Conservation (phyloP, 1,140 invertebrate genomes). For the Orchesella cincta region DNA sequence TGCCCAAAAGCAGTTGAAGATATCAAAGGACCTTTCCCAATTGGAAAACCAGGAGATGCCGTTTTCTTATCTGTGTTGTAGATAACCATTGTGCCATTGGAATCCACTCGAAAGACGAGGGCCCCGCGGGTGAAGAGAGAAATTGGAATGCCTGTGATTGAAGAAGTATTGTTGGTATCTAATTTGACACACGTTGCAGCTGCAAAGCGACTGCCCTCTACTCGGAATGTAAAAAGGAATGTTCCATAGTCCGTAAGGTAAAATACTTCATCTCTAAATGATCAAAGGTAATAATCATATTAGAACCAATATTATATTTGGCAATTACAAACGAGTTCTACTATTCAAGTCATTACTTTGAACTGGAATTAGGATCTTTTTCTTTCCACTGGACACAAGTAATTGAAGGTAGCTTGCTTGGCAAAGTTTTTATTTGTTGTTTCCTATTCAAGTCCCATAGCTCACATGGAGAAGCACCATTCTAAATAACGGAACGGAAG, state of each 20-base stretch:
- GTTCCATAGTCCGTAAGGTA: slow-evolving; percentile 48
- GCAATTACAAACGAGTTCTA: too few relatives aligned
- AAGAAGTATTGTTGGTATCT: slow-evolving; percentile 39
- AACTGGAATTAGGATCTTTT: slow-evolving; percentile 22
- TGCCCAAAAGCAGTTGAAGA: slow-evolving; percentile 4
- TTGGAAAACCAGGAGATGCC: slow-evolving; percentile 42
- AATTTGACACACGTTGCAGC: slow-evolving; percentile 49
- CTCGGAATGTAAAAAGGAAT: slow-evolving; percentile 49
- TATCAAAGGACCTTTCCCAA: slow-evolving; percentile 46
- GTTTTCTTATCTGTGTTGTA: slow-evolving; percentile 51
- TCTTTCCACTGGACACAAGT: slow-evolving; percentile 46
- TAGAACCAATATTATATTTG: too few relatives aligned
- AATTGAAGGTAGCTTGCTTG: slow-evolving; percentile 48
- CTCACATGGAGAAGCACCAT: slow-evolving; percentile 48
- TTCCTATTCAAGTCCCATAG: slow-evolving; percentile 46
- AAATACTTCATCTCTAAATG: slow-evolving; percentile 47
- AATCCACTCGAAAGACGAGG: slow-evolving; percentile 47
- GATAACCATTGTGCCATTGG: slow-evolving; percentile 44
- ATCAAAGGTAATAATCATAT: too few relatives aligned
- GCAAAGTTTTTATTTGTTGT: slow-evolving; percentile 48
- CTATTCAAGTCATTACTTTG: too few relatives aligned
- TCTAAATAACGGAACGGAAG: slow-evolving; percentile 34
- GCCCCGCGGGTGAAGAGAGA: slow-evolving; percentile 39
- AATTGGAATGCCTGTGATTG: slow-evolving; percentile 43
- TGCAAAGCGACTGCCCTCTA: slow-evolving; percentile 48